A percentile compares a stretch with the other conserved stretches of the same genome.
phyloP scores from a whole-genome alignment of 2,797 vertebrate genomes.

The Trachurus trachurus region DNA sequence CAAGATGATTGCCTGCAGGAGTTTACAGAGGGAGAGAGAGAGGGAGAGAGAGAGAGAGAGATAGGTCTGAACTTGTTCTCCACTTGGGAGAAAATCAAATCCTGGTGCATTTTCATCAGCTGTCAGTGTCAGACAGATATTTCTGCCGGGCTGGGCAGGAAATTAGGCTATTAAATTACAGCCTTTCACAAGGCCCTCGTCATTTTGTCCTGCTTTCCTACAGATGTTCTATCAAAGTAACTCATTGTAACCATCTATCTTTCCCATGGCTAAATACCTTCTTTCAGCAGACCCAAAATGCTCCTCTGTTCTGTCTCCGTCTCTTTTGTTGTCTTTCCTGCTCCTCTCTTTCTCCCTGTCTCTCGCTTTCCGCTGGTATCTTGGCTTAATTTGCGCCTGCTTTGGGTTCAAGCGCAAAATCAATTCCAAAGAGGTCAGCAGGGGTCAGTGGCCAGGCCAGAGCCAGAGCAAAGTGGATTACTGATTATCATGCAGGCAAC shows the following conservation, averaged over 20 bases:
- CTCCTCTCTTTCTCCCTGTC: constrained; percentile 19
- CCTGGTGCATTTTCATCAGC: constrained; percentile 91
- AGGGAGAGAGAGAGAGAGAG: constrained; percentile 74
- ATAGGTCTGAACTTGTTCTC: constrained; percentile 90
- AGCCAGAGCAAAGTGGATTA: constrained; percentile 88
- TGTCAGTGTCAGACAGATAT: constrained; percentile 91
- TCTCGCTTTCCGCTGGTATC: constrained; percentile 79
- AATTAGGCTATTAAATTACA: constrained; percentile 97
- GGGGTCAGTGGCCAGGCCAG: constrained; percentile 88
- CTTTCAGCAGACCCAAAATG: constrained; percentile 78
- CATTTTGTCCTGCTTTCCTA: constrained; percentile 87
- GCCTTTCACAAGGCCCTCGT: constrained; percentile 87
- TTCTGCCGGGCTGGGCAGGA: constrained; percentile 92
- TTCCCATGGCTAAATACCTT: constrained; percentile 89
- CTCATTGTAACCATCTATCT: constrained; percentile 93
- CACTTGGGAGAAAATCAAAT: constrained; percentile 90
- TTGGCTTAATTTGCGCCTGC: constrained; percentile 90
- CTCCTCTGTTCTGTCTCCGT: constrained; percentile 22
- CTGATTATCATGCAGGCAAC: constrained; percentile 90
- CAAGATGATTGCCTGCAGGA: constrained; percentile 75
- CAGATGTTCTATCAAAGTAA: constrained; percentile 93
- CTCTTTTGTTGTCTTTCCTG: constrained; percentile 41
- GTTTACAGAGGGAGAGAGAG: constrained; percentile 70
- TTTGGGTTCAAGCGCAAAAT: constrained; percentile 93
- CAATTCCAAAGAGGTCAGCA: constrained; percentile 93